Base-by-base conservation (phyloP, 2,888 invertebrate species). In the Hydrotaea cyrtoneurina region DNA sequence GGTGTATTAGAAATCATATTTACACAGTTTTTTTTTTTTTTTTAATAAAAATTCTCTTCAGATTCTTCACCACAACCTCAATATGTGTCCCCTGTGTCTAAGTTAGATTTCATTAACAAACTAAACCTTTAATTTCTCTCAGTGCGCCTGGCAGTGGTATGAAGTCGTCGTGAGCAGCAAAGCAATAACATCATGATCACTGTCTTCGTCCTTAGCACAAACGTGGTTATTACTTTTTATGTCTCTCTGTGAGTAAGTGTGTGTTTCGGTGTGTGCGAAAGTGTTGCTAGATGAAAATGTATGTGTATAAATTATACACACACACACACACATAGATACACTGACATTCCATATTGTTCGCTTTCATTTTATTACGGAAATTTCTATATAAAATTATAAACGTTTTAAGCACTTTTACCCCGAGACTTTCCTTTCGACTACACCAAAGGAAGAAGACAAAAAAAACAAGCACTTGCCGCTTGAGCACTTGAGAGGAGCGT, bases 381-480 rank as follows among this genome's bases (percentile, higher is more conserved):
- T 78, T 80, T 74, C 23, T 75, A 36, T 78, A 66, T 5, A 62
- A 80, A 78, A 76, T 76, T 69, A 36, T 79, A 81, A 78, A 66
- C 57, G 21, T 78, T 69, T 43, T 46, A 46, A 46, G n/a, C 43
- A 46, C 23, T n/a, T 69, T 69, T 46, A 15, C 21, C 43, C 46
- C 23, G 39, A n/a, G 39, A 46, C 23, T 46, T 19, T 4, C 11
- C 21, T 21, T n/a, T 43, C 1, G 23, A 5, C 19, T 10, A 3
- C 19, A 19, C 39, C 64, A 31, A 26, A 64, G 64, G 64, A 66
- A 66, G 19, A 7, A 31, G 7, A 31, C 2, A 31, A 31, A 2
- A 31, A 2, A 31, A 2, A 31, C 31, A 31, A 2, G 7, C 31
- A 31, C 31, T 31, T 31, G 31, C 31, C 31, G 31, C 31, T 4